Percentiles rank a stretch among this genome's conserved stretches.
Conservation (phyloP, 2,888 invertebrate species). For the Netelia fuscicornis region DNA sequence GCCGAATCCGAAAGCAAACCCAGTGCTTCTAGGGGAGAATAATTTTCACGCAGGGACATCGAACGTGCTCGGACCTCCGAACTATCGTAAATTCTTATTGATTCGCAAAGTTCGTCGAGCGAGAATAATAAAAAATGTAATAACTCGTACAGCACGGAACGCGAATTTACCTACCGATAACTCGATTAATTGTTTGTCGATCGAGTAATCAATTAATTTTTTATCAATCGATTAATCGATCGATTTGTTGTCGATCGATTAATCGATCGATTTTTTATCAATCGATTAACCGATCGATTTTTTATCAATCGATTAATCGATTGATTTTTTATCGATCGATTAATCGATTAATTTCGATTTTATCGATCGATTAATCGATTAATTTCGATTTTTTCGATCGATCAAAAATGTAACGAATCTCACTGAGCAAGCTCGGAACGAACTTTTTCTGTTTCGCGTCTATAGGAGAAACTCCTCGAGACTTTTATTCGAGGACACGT, state of each 20-base stretch:
- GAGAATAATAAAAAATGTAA: neutral
- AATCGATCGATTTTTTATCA: neutral
- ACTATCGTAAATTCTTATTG: neutral
- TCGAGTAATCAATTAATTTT: neutral
- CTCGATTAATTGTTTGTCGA: neutral
- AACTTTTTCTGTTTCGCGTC: neutral
- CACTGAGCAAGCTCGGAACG: neutral
- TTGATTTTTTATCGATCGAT: neutral
- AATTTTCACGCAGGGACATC: neutral
- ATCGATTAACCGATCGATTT: neutral
- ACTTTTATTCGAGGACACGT: conserved; percentile 58
- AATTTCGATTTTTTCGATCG: no score
- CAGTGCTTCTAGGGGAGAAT: neutral
- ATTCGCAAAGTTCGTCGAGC: neutral
- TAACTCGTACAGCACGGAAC: neutral
- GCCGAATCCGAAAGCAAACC: conserved; percentile 29
- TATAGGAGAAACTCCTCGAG: conserved; percentile 32
- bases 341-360: neutral
- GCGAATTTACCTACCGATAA: neutral
- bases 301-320: neutral
- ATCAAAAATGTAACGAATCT: neutral
- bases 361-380: neutral
- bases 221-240: neutral
- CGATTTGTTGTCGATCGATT: no score
- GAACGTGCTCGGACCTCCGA: neutral